Evolutionary conservation across 2,888 invertebrate genomes (phyloP), one percentile per base, ranked within the genome.

Genomic region (Leptopterna dolabrata): DNA sequence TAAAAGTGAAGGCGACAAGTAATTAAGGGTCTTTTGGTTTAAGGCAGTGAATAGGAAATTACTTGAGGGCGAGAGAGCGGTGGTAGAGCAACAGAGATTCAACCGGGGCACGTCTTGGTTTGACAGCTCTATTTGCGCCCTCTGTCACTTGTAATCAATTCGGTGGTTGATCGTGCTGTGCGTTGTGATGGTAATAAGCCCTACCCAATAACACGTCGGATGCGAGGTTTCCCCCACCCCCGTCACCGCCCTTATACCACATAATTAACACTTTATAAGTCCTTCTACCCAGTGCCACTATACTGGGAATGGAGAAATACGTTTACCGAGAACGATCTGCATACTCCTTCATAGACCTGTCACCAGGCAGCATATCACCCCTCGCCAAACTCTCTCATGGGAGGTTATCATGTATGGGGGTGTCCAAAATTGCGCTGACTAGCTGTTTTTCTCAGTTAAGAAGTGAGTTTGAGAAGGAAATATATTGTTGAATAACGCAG

Each of bases 131-230:
- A 88, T 88, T 88, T 88, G 86, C 36, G 36, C 84, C 78, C 82
- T 82, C 78, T 88, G 88, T 88, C 88, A 88, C 88, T 86, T 88
- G 88, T 88, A 88, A 88, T 88, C 88, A 88, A 88, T 88, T 88
- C 78, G 83, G 36, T 41, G 41, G 70, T 51, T 78, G 88, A 87
- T 87, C 87, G 83, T 83, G 55, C 36, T 16, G 55, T 41, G 51
- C 81, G 85, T 88, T 88, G 88, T 88, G 84, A 87, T 88, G 88
- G 88, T 78, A 88, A 88, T 88, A 45, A 55, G 87, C 55, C 7
- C 43, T 63, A 51, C 45, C 76, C 43, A 30, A 78, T 45, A 70
- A 76, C 84, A 45, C 85, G 71, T 43, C 30, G 36, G 84, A 41
- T 70, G 70, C 84, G 63, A 84, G 19, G 24, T 9, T 41, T 51